These are phyloP conservation scores for Callochromis pleurospilus DNA, from an alignment of 2,113 vertebrate genomes.

Conservation along the genomic window DNA sequence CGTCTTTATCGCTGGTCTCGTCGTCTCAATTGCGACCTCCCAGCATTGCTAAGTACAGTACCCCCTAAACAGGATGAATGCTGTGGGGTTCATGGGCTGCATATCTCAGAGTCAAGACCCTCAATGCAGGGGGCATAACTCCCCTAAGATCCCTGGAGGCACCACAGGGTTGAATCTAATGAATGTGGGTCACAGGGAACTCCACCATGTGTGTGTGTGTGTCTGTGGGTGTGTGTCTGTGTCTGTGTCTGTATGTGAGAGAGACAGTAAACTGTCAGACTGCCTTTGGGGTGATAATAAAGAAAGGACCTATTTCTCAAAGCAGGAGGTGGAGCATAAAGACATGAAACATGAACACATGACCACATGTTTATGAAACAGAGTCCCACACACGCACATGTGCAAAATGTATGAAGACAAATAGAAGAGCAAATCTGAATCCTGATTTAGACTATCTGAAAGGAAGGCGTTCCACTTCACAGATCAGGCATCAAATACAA, in stretches of 20 bases:
- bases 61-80: background rate
- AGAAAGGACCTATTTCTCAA: conserved; percentile 41
- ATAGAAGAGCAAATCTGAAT: background rate
- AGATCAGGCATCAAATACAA: background rate
- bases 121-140: background rate
- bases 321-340: conserved; percentile 36
- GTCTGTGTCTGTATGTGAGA: background rate
- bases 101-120: background rate
- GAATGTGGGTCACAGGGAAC: conserved; percentile 60
- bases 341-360: background rate
- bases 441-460: background rate
- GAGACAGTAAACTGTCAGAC: conserved; percentile 41
- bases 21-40: background rate
- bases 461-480: background rate
- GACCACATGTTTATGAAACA: background rate
- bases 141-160: conserved; percentile 30
- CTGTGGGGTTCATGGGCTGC: background rate
- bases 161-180: conserved; percentile 22
- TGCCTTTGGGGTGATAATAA: conserved; percentile 54
- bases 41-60: background rate
- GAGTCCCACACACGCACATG: background rate
- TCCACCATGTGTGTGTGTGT: background rate
- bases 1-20: background rate
- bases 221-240: background rate
- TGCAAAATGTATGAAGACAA: background rate